phyloP scores from a whole-genome alignment of 2,113 vertebrate genomes.

The Cyanoramphus novaezelandiae region DNA sequence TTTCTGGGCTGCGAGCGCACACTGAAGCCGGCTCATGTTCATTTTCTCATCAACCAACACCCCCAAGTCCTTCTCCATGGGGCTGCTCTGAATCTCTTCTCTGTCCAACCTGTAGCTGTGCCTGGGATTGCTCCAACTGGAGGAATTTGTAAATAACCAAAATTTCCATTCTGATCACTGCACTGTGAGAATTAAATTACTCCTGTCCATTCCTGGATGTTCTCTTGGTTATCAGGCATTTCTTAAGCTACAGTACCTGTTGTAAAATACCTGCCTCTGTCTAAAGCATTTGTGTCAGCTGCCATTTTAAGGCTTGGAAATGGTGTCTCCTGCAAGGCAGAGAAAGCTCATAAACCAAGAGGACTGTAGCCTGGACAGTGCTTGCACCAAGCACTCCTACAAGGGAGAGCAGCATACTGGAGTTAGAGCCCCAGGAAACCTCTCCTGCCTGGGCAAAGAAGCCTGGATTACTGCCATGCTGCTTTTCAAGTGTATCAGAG shows the following conservation, averaged over 20 bases:
- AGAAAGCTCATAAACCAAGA: background rate
- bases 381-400: background rate
- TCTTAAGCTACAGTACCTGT: slow-evolving; percentile 5
- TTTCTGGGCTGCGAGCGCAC: too few relatives aligned
- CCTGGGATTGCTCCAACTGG: too few relatives aligned
- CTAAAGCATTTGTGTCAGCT: background rate
- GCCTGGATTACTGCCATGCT: background rate
- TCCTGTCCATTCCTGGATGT: slow-evolving; percentile 14
- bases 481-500: background rate
- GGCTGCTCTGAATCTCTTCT: too few relatives aligned
- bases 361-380: background rate
- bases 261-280: slow-evolving; percentile 49
- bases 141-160: background rate
- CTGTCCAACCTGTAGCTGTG: too few relatives aligned
- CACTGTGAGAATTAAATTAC: background rate
- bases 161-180: background rate
- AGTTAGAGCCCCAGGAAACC: background rate
- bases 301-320: background rate
- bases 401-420: background rate
- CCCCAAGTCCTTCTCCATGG: too few relatives aligned
- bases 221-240: background rate
- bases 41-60: too few relatives aligned
- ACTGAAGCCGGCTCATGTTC: too few relatives aligned
- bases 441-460: background rate
- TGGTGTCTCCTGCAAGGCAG: background rate